Evolutionary conservation across 2,797 vertebrate species (phyloP).

Genomic region (Paramormyrops hopkinsi): DNA sequence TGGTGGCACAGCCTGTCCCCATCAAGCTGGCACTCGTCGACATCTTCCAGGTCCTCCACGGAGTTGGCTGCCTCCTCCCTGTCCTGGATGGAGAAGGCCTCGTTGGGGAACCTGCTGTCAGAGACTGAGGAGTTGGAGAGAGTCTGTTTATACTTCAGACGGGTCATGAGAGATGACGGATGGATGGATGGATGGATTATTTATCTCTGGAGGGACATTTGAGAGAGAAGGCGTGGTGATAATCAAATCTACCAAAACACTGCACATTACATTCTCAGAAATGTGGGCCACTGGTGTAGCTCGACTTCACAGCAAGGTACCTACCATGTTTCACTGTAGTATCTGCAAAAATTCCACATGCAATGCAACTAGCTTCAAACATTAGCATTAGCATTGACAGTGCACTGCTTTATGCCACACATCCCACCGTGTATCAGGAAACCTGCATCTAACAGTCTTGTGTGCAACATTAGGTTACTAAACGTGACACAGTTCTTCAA

Average conservation of each 20-base stretch:
- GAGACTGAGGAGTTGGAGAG: slow-evolving; percentile 55
- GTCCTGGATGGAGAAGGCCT: slow-evolving; percentile 67
- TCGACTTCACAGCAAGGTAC: neutral
- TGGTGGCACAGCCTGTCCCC: slow-evolving; percentile 70
- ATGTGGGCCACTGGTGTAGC: neutral
- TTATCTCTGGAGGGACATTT: neutral
- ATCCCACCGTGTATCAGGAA: neutral
- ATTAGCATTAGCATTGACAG: neutral
- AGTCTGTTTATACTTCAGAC: neutral
- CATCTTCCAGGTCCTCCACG: slow-evolving; percentile 69
- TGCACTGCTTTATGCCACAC: neutral
- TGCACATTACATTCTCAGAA: neutral
- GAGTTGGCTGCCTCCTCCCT: slow-evolving; percentile 67
- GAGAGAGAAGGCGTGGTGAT: neutral
- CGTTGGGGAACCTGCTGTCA: slow-evolving; percentile 62
- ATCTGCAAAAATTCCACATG: neutral
- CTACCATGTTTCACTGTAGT: neutral
- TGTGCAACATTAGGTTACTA: neutral
- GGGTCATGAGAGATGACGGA: neutral
- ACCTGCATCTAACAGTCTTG: neutral
- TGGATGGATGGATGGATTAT: neutral
- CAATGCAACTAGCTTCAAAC: neutral
- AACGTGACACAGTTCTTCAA: neutral
- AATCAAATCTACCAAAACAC: neutral
- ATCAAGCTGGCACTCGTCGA: slow-evolving; percentile 71